Conservation (phyloP, 2,113 vertebrate species). For the Propithecus coquereli region DNA sequence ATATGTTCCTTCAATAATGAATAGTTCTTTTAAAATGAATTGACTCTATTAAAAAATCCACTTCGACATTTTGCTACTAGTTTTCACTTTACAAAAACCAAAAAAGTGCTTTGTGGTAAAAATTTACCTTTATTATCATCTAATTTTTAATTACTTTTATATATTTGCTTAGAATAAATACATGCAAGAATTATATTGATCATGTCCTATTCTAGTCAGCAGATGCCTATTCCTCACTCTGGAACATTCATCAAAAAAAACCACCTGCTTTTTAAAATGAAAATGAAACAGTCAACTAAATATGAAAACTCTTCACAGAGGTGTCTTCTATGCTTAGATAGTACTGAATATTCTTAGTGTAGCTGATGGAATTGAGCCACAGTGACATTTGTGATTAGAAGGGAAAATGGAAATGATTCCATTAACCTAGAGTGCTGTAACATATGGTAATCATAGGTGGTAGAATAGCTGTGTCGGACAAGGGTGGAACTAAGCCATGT, state of each 20-base stretch:
- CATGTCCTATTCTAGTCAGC: constrained; percentile 69
- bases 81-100: constrained; percentile 50
- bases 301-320: constrained; percentile 66
- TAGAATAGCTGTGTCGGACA: constrained; percentile 68
- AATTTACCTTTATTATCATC: neutral
- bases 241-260: constrained; percentile 57
- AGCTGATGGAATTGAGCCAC: constrained; percentile 76
- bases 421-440: constrained; percentile 66
- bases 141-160: constrained; percentile 31
- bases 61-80: constrained; percentile 26
- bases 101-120: constrained; percentile 22
- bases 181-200: constrained; percentile 15
- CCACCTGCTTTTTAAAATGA: constrained; percentile 74
- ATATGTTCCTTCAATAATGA: constrained; percentile 31
- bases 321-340: constrained; percentile 37
- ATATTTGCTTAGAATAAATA: constrained; percentile 37
- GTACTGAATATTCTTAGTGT: constrained; percentile 50
- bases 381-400: constrained; percentile 77
- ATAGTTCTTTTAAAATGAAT: constrained; percentile 35
- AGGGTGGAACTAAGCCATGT: constrained; percentile 66
- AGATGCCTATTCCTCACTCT: constrained; percentile 71
- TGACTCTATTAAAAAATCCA: neutral
- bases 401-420: constrained; percentile 76
- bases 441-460: constrained; percentile 77
- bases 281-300: constrained; percentile 60